Evolutionary conservation across 2,797 vertebrate genomes (phyloP).

Genomic region (Paramormyrops hopkinsi): DNA sequence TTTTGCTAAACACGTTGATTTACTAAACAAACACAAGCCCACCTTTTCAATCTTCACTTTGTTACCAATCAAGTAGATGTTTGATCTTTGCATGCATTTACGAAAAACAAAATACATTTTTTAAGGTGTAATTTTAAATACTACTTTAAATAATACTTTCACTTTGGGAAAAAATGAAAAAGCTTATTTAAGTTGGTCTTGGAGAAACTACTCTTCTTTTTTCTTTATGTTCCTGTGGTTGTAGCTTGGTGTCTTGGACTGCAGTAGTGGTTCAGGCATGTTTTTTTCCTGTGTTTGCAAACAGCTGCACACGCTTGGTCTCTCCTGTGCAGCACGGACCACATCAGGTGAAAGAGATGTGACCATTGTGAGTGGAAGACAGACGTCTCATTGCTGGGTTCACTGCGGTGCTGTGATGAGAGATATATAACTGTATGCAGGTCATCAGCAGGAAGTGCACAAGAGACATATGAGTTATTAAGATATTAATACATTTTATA

Average conservation of each 20-base stretch:
- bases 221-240: neutral
- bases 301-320: neutral
- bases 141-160: neutral
- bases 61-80: neutral
- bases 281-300: neutral
- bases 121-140: neutral
- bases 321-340: neutral
- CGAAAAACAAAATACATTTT: neutral
- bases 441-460: neutral
- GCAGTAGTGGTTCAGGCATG: neutral
- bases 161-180: neutral
- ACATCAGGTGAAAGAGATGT: neutral
- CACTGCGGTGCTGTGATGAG: neutral
- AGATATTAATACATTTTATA: neutral
- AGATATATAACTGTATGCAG: neutral
- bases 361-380: neutral
- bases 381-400: neutral
- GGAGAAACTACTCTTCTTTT: neutral
- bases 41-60: neutral
- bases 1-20: neutral
- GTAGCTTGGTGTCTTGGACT: neutral
- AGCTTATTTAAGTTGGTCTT: neutral
- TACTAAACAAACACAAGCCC: neutral
- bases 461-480: neutral
- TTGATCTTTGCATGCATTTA: neutral